Evolutionary conservation across 2,888 invertebrate species (phyloP).

Genomic region (Drosophila cracens): DNA sequence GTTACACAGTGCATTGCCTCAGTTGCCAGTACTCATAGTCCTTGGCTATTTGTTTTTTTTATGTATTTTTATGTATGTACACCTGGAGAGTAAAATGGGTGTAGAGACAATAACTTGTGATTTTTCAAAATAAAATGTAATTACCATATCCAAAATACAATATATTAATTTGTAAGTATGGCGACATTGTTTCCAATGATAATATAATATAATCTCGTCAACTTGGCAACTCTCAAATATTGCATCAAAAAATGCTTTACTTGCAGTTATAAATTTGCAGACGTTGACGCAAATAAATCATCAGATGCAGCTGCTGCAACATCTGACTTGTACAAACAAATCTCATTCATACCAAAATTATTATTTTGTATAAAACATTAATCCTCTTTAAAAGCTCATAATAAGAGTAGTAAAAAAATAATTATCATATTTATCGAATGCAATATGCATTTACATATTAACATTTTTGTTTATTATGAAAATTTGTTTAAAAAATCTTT

Average conservation of each 20-base stretch:
- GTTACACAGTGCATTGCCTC: conserved; percentile 9
- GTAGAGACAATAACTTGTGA: not conserved
- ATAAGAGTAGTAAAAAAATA: not conserved
- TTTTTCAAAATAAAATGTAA: not conserved
- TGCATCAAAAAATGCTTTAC: conserved; percentile 24
- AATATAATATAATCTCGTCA: not conserved
- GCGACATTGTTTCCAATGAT: not conserved
- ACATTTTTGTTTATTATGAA: not conserved
- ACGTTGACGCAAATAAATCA: not conserved
- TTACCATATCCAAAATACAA: not conserved
- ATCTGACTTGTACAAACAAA: not conserved
- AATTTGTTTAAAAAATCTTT: not conserved
- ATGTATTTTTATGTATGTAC: not conserved
- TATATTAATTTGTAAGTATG: not conserved
- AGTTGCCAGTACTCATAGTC: conserved; percentile 31
- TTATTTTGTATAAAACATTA: not conserved
- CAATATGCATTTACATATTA: not conserved
- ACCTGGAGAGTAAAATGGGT: not conserved
- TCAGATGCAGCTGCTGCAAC: conserved; percentile 26
- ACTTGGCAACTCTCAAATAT: conserved; percentile 4
- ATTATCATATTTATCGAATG: not conserved
- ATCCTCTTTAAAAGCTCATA: not conserved
- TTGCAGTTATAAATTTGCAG: conserved; percentile 35
- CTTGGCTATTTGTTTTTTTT: conserved; percentile 11
- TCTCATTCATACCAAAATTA: conserved; percentile 20